phyloP scores from a whole-genome alignment of 1,140 invertebrate genomes.

The Macrocentrus cingulum region DNA sequence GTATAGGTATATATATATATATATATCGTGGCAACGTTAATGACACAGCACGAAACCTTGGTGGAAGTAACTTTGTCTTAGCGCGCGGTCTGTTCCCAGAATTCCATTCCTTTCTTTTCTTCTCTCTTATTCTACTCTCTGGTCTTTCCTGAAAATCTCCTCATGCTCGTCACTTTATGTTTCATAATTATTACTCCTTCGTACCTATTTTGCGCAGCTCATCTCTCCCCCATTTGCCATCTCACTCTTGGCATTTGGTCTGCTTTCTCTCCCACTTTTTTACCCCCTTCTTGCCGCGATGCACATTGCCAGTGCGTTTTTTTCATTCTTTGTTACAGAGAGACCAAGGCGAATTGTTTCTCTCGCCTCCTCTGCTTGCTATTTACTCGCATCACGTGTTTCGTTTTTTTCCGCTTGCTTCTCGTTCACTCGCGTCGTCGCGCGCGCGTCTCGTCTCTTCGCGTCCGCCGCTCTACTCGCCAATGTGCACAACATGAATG shows the following conservation, averaged over 20 bases:
- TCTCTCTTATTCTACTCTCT: too few relatives aligned
- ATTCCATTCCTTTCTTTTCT: slow-evolving; percentile 27
- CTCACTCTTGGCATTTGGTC: not conserved
- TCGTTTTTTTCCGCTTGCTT: not conserved
- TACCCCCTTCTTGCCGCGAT: not conserved
- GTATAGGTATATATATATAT: not conserved
- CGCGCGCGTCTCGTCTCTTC: not conserved
- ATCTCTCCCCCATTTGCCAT: not conserved
- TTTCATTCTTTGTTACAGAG: slow-evolving; percentile 12
- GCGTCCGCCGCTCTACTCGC: not conserved
- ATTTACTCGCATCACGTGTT: not conserved
- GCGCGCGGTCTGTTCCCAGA: slow-evolving; percentile 29
- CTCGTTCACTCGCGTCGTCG: not conserved
- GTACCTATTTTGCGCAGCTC: slow-evolving; percentile 37
- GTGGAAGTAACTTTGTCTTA: slow-evolving; percentile 33
- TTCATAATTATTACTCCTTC: slow-evolving; percentile 54
- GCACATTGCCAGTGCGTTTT: not conserved
- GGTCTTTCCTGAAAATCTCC: slow-evolving; percentile 31
- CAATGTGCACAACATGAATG: slow-evolving; percentile 20
- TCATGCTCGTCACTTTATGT: slow-evolving; percentile 56
- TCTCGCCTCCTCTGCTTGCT: not conserved
- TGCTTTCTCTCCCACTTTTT: slow-evolving; percentile 15
- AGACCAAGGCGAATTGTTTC: slow-evolving; percentile 25
- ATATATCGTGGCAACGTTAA: slow-evolving; percentile 18
- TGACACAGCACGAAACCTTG: slow-evolving; percentile 26